A percentile compares a stretch with the other conserved stretches of the same genome.
These are phyloP conservation scores for Paradoxurus hermaphroditus DNA, from an alignment of 2,113 vertebrate genomes.

Conservation along the genomic window DNA sequence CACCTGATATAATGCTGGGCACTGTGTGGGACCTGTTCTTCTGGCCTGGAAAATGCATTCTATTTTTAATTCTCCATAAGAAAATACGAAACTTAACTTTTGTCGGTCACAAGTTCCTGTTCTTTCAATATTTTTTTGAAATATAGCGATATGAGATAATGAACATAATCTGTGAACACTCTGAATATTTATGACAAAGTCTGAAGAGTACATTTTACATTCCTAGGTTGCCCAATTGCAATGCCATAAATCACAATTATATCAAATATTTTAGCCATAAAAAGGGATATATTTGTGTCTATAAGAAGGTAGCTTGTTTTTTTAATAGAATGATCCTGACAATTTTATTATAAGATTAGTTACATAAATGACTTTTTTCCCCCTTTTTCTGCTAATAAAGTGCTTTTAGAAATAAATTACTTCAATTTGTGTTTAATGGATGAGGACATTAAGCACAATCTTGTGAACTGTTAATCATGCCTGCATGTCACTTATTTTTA, in stretches of 20 bases:
- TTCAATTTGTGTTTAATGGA: slow-evolving; percentile 50
- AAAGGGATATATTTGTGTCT: slow-evolving; percentile 13
- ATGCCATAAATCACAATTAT: neutral
- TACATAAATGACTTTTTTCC: slow-evolving; percentile 42
- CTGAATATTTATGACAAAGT: slow-evolving; percentile 2
- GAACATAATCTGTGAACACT: neutral
- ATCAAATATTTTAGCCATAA: slow-evolving; percentile 36
- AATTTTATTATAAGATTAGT: slow-evolving; percentile 53
- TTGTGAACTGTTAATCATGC: slow-evolving; percentile 33
- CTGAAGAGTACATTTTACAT: neutral
- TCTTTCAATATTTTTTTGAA: slow-evolving; percentile 22
- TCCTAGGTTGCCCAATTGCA: neutral
- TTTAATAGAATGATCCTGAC: slow-evolving; percentile 38
- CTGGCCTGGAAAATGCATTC: neutral
- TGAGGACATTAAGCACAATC: slow-evolving; percentile 7
- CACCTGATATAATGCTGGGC: neutral
- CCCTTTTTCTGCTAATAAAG: slow-evolving; percentile 56
- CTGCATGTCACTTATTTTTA: slow-evolving; percentile 35
- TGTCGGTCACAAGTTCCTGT: neutral
- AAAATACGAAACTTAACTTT: neutral
- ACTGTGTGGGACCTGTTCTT: neutral
- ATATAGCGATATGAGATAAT: neutral
- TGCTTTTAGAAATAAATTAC: slow-evolving; percentile 66
- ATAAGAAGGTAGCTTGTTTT: slow-evolving; percentile 38
- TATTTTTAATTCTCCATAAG: neutral